Percentiles rank a stretch among this genome's conserved stretches.
phyloP scores from a whole-genome alignment of 2,113 vertebrate species.

The Colinus virginianus region DNA sequence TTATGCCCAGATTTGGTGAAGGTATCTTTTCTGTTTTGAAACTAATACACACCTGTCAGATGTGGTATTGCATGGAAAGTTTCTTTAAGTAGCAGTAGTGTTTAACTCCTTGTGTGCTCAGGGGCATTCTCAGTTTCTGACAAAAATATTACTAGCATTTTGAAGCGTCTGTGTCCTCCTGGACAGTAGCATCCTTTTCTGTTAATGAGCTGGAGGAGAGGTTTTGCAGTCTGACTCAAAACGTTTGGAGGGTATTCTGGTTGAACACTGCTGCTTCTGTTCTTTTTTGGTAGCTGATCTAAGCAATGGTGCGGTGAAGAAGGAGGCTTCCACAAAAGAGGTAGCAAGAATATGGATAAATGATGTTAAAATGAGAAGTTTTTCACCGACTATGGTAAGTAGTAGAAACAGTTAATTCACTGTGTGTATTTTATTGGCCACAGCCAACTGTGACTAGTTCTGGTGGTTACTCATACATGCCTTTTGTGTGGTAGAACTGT shows the following conservation, averaged over 20 bases:
- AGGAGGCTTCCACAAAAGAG: slow-evolving; percentile 92
- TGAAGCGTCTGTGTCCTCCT: not conserved
- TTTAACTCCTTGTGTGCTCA: not conserved
- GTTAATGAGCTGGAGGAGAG: too few relatives aligned
- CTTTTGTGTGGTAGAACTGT: not conserved
- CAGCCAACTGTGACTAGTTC: not conserved
- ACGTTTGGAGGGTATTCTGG: not conserved
- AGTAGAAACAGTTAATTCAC: not conserved
- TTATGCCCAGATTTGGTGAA: not conserved
- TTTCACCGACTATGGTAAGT: slow-evolving; percentile 89
- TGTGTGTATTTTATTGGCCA: not conserved
- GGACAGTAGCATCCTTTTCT: not conserved
- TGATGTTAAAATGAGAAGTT: slow-evolving; percentile 91
- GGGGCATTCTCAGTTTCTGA: not conserved
- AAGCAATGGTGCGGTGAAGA: slow-evolving; percentile 94
- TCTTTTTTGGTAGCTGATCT: slow-evolving; percentile 84
- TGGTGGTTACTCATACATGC: not conserved
- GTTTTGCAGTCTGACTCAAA: not conserved
- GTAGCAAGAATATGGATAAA: slow-evolving; percentile 94
- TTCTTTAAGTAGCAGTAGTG: not conserved
- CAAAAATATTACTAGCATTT: not conserved
- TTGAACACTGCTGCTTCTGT: slow-evolving; percentile 10
- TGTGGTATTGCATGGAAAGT: not conserved
- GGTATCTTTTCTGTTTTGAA: not conserved
- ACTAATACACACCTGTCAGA: not conserved